Base-by-base conservation (phyloP, 1,140 invertebrate genomes). In the Drosophila truncata region DNA sequence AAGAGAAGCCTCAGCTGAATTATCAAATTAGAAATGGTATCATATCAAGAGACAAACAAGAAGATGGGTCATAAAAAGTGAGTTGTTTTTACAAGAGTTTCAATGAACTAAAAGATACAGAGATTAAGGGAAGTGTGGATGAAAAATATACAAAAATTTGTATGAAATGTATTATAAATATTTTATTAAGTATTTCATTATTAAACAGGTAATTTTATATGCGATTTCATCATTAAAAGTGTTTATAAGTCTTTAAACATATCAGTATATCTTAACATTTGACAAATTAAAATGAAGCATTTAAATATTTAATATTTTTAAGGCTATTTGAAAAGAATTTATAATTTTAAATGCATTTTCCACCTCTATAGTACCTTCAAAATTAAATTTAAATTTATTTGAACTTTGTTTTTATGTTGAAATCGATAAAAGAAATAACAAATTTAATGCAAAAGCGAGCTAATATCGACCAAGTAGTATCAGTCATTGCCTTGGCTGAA, bases 401-500 rank as follows among this genome's bases (percentile, higher is more conserved):
- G 0, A 6, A 35, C n/a, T 3, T 23, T 35, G 8, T 7, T 25
- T 35, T n/a, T 27, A 25, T 39, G 13, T 39, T 39, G 5, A 27
- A 57, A 1, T 6, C 7, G 23, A 10, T 35, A 27, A 57, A 13
- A 11, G 0, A 54, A 58, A 18, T 14, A 11, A 35, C 33, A 25
- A 46, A 54, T 31, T 66, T 14, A 3, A 16, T 5, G 20, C n/a
- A 29, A 55, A 37, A 37, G 9, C 35, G n/a, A 35, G 31, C 64
- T 25, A 14, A 47, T 33, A 27, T 37, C 49, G 29, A 44, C 1
- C 16, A 9, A 23, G 18, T 64, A 42, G 23, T 71, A 71, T 67
- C 62, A 70, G 66, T 67, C 66, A 70, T 49, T 70, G 62, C 52
- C 62, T 70, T 55, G 37, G 7, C 27, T 70, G 63, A 8, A 2